Evolutionary conservation across 1,140 invertebrate species (phyloP), one percentile per base, ranked within the genome.

Genomic region (Drosophila lowei): DNA sequence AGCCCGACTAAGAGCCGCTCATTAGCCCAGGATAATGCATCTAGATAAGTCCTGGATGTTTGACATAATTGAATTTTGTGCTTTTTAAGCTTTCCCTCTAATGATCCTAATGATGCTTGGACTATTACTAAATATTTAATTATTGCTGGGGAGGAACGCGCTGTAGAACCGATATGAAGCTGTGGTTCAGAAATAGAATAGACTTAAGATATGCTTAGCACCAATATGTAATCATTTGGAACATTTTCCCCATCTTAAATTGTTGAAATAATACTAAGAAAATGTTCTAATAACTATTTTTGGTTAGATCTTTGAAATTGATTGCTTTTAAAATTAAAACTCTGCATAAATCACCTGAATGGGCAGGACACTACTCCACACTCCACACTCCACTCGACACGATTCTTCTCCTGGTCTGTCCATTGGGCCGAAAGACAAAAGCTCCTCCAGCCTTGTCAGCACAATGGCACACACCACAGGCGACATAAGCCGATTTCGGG

Each of bases 401-500:
- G 44, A 43, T 16, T 38, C 15, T n/a, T 23, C 23, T 43, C 38
- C 34, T 13, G 34, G 34, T 30, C 49, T 56, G 65, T 43, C 66
- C 66, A 5, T 41, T 70, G 44, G 43, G 43, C 34, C 43, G 54
- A 49, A 70, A 70, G 64, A 70, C 66, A 70, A 70, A 68, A 57
- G 65, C 47, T 41, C 49, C 66, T 57, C 64, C 78, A 88, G 81
- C 83, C 72, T 59, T 86, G 83, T 83, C 83, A 88, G 84, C 83
- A 88, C 72, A 83, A 88, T 83, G 83, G 60, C 59, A 13, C 59
- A 13, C 34, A 38, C 34, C 34, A 49, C 74, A 68, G 83, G 78
- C 83, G 83, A 88, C 84, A 88, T 88, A 88, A 88, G 83, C 83
- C 83, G 83, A 79, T 88, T 88, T 88, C 79, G 79, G 75, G 75